Evolutionary conservation across 2,113 vertebrate genomes (phyloP).

Genomic region (Gobio gobio): DNA sequence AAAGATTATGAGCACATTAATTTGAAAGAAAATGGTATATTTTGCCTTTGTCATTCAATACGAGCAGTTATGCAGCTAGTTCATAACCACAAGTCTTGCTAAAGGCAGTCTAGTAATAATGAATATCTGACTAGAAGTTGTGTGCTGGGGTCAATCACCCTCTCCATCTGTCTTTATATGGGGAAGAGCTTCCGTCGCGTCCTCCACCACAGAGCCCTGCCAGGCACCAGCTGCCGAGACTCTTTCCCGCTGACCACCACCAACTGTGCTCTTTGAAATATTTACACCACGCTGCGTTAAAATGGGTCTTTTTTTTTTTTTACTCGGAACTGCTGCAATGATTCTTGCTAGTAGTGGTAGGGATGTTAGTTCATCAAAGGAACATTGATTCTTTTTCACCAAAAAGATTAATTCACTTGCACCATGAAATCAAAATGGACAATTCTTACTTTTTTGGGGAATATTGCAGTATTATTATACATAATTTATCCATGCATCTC

Average conservation of each 20-base stretch:
- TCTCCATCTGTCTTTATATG: constrained; percentile 53
- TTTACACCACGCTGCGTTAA: constrained; percentile 69
- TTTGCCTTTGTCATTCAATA: too few relatives aligned
- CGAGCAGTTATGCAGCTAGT: neutral
- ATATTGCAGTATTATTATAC: too few relatives aligned
- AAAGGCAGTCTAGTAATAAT: constrained; percentile 25
- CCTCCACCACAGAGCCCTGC: constrained; percentile 53
- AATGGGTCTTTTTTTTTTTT: constrained; percentile 37
- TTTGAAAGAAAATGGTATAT: too few relatives aligned
- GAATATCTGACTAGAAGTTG: constrained; percentile 22
- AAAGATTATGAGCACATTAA: too few relatives aligned
- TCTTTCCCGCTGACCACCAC: constrained; percentile 76
- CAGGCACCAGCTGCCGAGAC: constrained; percentile 77
- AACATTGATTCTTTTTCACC: neutral
- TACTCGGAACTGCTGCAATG: constrained; percentile 53
- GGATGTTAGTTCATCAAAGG: neutral
- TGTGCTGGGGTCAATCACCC: constrained; percentile 28
- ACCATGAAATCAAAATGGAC: too few relatives aligned
- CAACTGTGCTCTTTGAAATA: constrained; percentile 71
- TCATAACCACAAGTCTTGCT: neutral
- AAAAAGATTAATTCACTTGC: neutral
- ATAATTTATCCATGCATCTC: too few relatives aligned
- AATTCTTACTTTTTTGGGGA: too few relatives aligned
- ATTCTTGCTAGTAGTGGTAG: neutral
- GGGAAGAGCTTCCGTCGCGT: constrained; percentile 3